Base-by-base conservation (phyloP, 2,113 vertebrate species). In the Turdus rufiventris region DNA sequence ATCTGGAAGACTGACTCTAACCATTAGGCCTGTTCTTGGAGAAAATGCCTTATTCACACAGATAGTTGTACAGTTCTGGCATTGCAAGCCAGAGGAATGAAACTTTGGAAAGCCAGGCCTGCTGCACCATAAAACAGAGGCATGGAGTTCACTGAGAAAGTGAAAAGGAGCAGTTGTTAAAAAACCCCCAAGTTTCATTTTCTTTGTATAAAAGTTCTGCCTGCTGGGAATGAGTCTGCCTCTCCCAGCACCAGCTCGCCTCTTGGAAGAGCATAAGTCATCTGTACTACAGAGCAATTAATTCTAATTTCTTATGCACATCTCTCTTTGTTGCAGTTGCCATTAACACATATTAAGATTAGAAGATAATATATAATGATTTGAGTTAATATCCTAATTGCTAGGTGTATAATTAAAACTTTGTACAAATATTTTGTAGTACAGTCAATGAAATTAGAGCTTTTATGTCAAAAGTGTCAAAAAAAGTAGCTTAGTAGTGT, bases 1-100 rank as follows among this genome's bases (percentile, higher is more conserved):
- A 98, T 97, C 97, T 98, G 98, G 97, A 72, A 78, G 79, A 79
- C 92, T 95, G 95, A 96, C 95, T 85, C 34, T 40, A 77, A 92
- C 66, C 74, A 91, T 89, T 77, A 80, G 85, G 77, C 94, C 72
- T 95, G 92, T 92, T 97, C 83, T 76, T 74, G 89, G 89, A 96
- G 96, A 91, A 92, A 96, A 93, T 62, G 85, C 95, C 95, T 93
- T 94, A 94, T 96, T 97, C 90, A 68, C 90, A 76, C 85, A 89
- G 96, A 97, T 94, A 96, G 96, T 70, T 95, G 92, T 94, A 94
- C 79, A 90, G 86, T 89, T 94, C 94, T 95, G 96, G 81, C 63
- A 94, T 25, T 80, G 93, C 90, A 96, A 78, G 93, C 84, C 91
- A 86, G 80, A 93, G 87, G 71, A 95, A 90, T 17, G 48, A 83